Evolutionary conservation across 2,113 vertebrate species (phyloP).

Genomic region (Sialia sialis): DNA sequence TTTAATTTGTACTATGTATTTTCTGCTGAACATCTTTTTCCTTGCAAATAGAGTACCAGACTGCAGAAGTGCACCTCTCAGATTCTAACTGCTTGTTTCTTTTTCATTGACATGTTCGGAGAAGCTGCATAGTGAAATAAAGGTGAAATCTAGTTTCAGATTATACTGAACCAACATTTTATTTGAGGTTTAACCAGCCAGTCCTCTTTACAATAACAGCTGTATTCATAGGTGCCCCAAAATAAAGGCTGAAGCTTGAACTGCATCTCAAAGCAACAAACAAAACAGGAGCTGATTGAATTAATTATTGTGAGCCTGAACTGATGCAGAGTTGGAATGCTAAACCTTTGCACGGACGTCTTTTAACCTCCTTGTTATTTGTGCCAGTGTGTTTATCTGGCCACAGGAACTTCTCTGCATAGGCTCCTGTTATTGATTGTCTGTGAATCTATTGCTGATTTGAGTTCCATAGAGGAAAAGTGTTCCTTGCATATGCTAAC

Average conservation of each 20-base stretch:
- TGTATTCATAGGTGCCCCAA: background rate
- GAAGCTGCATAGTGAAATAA: background rate
- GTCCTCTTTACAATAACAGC: background rate
- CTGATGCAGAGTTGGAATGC: background rate
- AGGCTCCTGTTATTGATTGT: background rate
- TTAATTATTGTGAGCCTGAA: background rate
- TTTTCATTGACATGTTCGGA: background rate
- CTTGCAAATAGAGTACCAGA: background rate
- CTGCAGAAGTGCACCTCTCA: background rate
- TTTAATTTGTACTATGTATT: background rate
- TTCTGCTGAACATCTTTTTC: background rate
- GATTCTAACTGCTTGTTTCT: background rate
- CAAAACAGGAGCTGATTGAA: background rate
- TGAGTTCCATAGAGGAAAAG: background rate
- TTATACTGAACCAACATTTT: background rate
- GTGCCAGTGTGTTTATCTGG: background rate
- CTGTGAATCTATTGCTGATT: background rate
- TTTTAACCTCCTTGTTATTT: background rate
- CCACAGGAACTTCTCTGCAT: background rate
- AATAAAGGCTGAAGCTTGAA: background rate
- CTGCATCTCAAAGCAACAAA: background rate
- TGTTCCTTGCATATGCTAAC: background rate
- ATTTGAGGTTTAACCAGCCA: background rate
- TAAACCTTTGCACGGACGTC: background rate
- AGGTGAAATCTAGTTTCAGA: background rate